These are phyloP conservation scores for Limnephilus auricula DNA, from an alignment of 2,888 invertebrate genomes.

Conservation along the genomic window DNA sequence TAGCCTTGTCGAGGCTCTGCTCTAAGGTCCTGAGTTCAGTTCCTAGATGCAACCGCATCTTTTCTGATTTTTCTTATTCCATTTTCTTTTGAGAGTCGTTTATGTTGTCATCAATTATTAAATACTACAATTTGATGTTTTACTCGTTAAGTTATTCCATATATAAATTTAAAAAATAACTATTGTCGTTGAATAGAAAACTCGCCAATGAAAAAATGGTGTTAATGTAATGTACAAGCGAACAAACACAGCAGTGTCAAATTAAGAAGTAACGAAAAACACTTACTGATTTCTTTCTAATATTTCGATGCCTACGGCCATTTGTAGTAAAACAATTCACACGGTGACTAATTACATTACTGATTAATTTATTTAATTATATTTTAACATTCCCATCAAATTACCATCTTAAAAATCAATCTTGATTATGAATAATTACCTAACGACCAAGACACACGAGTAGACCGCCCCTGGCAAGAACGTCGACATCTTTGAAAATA, in stretches of 20 bases:
- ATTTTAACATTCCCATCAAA: background rate
- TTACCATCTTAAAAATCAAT: background rate
- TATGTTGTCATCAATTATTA: too few species aligned
- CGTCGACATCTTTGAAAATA: background rate
- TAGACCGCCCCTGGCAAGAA: background rate
- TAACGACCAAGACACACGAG: background rate
- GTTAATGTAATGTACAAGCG: background rate
- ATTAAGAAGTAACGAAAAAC: background rate
- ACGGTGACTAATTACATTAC: background rate
- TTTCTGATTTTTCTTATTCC: too few species aligned
- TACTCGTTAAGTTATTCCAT: too few species aligned
- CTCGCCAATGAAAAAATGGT: too few species aligned
- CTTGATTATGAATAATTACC: background rate
- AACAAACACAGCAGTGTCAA: background rate
- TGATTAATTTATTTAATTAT: background rate
- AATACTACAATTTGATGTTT: too few species aligned
- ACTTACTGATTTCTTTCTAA: background rate
- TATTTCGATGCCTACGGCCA: background rate
- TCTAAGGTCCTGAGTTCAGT: too few species aligned
- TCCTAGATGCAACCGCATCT: too few species aligned
- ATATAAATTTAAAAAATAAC: too few species aligned
- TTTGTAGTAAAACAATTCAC: background rate
- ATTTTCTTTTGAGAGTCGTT: too few species aligned
- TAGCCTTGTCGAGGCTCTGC: too few species aligned
- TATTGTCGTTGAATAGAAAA: too few species aligned